Percentiles rank a stretch among this genome's conserved stretches.
phyloP scores from a whole-genome alignment of 2,888 invertebrate genomes.

The Stenolophus ochropezus region DNA sequence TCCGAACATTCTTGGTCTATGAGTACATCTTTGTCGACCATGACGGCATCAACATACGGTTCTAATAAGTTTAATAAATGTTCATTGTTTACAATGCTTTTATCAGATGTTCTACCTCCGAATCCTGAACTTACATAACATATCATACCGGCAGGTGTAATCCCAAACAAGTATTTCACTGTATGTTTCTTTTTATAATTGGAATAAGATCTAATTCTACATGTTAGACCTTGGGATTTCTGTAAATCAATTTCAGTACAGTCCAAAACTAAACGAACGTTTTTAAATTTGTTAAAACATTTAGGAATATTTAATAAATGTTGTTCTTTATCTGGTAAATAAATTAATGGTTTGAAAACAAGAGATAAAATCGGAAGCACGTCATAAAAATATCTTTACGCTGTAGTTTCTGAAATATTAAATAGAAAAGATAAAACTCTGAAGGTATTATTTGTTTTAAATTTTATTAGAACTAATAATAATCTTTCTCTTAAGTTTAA shows the following conservation, averaged over 20 bases:
- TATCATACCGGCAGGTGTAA: neutral
- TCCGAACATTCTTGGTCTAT: neutral
- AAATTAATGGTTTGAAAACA: neutral
- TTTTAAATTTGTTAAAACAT: neutral
- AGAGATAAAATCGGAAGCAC: neutral
- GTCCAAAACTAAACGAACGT: neutral
- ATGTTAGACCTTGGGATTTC: neutral
- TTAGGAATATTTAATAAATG: neutral
- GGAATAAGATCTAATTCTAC: neutral
- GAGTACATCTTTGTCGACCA: neutral
- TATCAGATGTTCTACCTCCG: neutral
- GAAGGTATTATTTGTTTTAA: neutral
- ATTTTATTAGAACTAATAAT: neutral
- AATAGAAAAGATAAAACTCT: neutral
- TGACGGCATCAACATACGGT: neutral
- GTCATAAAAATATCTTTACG: neutral
- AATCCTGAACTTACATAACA: neutral
- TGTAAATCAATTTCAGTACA: neutral
- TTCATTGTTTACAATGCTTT: neutral
- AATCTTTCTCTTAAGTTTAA: neutral
- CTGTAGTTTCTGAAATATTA: neutral
- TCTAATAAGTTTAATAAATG: neutral
- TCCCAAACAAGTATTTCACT: neutral
- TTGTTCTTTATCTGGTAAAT: too few species aligned
- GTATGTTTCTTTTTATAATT: neutral